Evolutionary conservation across 1,140 invertebrate species (phyloP), one percentile per base, ranked within the genome.

Genomic region (Oreohelix idahoensis): DNA sequence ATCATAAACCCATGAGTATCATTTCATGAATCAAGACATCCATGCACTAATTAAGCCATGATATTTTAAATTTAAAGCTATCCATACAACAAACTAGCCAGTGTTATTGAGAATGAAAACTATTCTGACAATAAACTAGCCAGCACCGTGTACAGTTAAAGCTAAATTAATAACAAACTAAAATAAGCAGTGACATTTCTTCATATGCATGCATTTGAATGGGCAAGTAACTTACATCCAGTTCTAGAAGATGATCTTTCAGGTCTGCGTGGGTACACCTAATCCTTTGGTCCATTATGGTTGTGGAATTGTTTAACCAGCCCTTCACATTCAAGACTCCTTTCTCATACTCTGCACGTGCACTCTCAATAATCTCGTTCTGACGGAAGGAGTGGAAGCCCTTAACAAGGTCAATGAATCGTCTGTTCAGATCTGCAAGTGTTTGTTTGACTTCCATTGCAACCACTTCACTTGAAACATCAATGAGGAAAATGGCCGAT

Each of bases 401-500:
- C 1, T 87, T 85, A 0, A 80, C 70, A 26, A 91, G 92, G 29
- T 94, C 94, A 74, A 97, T 96, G 95, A 97, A 98, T 83, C 95
- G 94, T 38, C 94, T 92, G 0, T 95, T 95, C 51, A 98, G 94
- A 76, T 94, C 93, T 4, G 94, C 90, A 86, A 97, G 95, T 83
- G 95, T 95, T 71, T 96, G 95, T 86, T 96, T 96, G 13, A 98
- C 93, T 84, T 96, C 95, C 20, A 94, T 92, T 0, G 96, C 95
- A 71, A 98, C 95, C 71, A 95, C 94, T 78, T 97, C 96, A 79
- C 96, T 95, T 84, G 96, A 97, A 0, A 96, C 97, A 5, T 97
- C 97, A 42, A 97, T 95, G 36, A 98, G 92, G 91, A 98, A 98
- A 81, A 96, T 96, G 10, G 96, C 96, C 0, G 96, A 95, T 83